These are phyloP conservation scores for Phodopus roborovskii DNA, from an alignment of 2,113 vertebrate species.

Conservation along the genomic window DNA sequence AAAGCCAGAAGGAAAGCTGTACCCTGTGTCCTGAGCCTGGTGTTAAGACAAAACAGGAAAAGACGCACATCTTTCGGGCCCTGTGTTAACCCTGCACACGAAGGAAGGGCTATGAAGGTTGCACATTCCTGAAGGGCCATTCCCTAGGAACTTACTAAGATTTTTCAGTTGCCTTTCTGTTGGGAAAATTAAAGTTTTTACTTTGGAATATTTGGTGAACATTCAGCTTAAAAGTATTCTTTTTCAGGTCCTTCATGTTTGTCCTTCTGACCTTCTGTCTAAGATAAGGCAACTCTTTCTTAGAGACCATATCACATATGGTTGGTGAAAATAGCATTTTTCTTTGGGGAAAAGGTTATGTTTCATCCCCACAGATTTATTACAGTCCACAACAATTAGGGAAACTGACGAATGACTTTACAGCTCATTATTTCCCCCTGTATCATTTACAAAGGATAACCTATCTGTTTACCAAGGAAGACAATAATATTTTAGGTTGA, in stretches of 20 bases:
- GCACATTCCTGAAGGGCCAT: constrained; percentile 54
- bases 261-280: neutral
- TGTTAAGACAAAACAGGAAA: constrained; percentile 63
- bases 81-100: constrained; percentile 62
- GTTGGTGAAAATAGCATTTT: neutral
- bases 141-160: constrained; percentile 59
- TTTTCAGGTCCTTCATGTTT: constrained; percentile 53
- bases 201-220: constrained; percentile 40
- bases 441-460: constrained; percentile 24
- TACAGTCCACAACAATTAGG: neutral
- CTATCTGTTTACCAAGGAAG: constrained; percentile 11
- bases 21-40: constrained; percentile 56
- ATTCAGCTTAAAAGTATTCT: constrained; percentile 47
- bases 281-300: constrained; percentile 3
- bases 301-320: neutral
- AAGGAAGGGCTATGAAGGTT: constrained; percentile 59
- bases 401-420: neutral
- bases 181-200: constrained; percentile 74
- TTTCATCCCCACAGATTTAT: neutral
- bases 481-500: constrained; percentile 1
- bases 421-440: neutral
- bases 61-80: constrained; percentile 49
- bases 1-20: constrained; percentile 65
- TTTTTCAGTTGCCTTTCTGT: constrained; percentile 63
- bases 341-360: constrained; percentile 14